These are phyloP conservation scores for Crotalus horridus DNA, from an alignment of 2,113 vertebrate species.

Conservation along the genomic window DNA sequence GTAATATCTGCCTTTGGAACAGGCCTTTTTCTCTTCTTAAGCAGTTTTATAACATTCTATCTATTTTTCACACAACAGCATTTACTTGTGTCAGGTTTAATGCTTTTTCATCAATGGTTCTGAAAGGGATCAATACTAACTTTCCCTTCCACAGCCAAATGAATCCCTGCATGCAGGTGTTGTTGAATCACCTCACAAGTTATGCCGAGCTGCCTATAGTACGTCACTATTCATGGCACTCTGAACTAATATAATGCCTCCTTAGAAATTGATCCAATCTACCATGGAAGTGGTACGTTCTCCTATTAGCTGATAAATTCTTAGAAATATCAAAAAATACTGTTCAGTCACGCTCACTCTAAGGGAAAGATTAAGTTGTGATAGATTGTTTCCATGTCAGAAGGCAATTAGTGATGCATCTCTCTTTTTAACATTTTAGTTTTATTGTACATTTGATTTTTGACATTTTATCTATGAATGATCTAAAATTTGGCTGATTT, in stretches of 20 bases:
- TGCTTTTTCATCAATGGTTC: not conserved
- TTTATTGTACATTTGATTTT: not conserved
- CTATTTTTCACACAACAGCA: not conserved
- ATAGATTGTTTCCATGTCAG: not conserved
- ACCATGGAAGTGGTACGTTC: not conserved
- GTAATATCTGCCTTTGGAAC: not conserved
- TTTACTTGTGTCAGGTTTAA: not conserved
- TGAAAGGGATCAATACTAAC: not conserved
- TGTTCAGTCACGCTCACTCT: not conserved
- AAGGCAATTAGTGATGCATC: not conserved
- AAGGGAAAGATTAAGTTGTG: not conserved
- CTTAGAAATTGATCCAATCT: not conserved
- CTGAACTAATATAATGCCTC: not conserved
- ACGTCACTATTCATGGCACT: not conserved
- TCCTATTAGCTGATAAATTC: not conserved
- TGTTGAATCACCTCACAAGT: not conserved
- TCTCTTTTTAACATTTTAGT: not conserved
- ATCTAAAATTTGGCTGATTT: not conserved
- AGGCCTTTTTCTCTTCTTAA: not conserved
- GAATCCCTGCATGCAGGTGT: not conserved
- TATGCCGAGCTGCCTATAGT: not conserved
- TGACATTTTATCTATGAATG: not conserved
- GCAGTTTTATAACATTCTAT: not conserved
- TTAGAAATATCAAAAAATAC: not conserved
- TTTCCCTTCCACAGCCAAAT: not conserved